phyloP scores from a whole-genome alignment of 92 coral and sea anemone genomes.

The Epizoanthus scotinus region DNA sequence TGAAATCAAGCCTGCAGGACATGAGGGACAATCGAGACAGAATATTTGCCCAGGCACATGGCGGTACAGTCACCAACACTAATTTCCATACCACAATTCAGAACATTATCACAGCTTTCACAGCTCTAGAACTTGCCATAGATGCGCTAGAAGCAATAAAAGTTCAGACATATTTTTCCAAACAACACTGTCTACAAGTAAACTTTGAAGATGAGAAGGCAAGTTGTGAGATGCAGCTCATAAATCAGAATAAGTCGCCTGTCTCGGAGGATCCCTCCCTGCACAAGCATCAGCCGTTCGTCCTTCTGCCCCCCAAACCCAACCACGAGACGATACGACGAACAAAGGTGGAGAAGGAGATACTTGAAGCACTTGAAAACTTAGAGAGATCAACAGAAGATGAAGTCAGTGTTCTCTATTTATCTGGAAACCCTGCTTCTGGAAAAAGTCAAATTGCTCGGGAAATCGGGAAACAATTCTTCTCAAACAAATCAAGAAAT shows the following conservation, averaged over 20 bases:
- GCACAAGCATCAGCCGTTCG: constrained; percentile 5
- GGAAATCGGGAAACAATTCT: constrained; percentile 46
- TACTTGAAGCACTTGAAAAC: constrained; percentile 37
- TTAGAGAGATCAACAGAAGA: constrained; percentile 24
- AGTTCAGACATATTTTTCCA: constrained; percentile 26
- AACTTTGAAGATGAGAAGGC: constrained; percentile 15
- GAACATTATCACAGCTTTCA: constrained; percentile 26
- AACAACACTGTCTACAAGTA: constrained; percentile 4
- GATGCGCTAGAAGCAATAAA: constrained; percentile 22
- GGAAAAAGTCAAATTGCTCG: constrained; percentile 60
- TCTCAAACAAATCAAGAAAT: constrained; percentile 25
- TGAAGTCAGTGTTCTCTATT: constrained; percentile 28
- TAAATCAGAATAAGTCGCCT: background rate
- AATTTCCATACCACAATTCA: constrained; percentile 18
- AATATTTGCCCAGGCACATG: constrained; percentile 18
- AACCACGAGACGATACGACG: constrained; percentile 36
- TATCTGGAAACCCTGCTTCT: constrained; percentile 56
- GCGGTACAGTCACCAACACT: constrained; percentile 20
- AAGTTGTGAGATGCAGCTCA: background rate
- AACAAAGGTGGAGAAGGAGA: constrained; percentile 11
- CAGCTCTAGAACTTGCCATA: constrained; percentile 29
- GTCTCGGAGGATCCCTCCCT: background rate
- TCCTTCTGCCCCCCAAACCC: constrained; percentile 44
- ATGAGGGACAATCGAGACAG: constrained; percentile 30
- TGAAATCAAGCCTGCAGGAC: constrained; percentile 10